These are phyloP conservation scores for Corydoras maculifer DNA, from an alignment of 2,113 vertebrate genomes.

Conservation along the genomic window DNA sequence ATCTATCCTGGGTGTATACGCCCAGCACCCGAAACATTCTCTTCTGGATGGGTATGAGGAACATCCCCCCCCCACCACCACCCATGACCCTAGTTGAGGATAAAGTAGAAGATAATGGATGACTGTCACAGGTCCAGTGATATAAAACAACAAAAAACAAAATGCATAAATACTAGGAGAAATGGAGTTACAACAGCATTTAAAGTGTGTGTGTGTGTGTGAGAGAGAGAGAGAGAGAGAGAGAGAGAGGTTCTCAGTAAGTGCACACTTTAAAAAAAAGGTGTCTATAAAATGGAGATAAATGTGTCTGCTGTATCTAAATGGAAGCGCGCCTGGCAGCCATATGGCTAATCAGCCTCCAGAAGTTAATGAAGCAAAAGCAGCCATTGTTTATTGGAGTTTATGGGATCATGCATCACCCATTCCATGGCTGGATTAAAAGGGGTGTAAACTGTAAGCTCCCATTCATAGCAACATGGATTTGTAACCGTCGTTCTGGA, in stretches of 20 bases:
- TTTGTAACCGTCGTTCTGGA: neutral
- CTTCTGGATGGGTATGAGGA: too few relatives aligned
- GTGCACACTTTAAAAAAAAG: neutral
- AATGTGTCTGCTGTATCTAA: constrained; percentile 15
- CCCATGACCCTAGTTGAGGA: too few relatives aligned
- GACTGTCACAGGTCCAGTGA: too few relatives aligned
- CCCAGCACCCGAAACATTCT: too few relatives aligned
- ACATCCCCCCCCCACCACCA: too few relatives aligned
- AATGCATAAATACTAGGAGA: too few relatives aligned
- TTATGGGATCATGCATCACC: neutral
- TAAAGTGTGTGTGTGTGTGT: too few relatives aligned
- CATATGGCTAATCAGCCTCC: neutral
- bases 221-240: too few relatives aligned
- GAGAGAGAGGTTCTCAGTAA: neutral
- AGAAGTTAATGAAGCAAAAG: neutral
- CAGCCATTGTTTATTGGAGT: constrained; percentile 7
- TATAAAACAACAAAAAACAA: too few relatives aligned
- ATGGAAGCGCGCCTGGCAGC: neutral
- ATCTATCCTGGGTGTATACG: too few relatives aligned
- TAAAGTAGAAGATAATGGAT: too few relatives aligned
- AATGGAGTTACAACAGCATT: too few relatives aligned
- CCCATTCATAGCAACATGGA: neutral
- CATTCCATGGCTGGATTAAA: constrained; percentile 18
- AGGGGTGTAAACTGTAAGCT: neutral
- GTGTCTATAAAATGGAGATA: constrained; percentile 12